Conservation (phyloP, 2,888 invertebrate genomes). For the Xylocampa areola region DNA sequence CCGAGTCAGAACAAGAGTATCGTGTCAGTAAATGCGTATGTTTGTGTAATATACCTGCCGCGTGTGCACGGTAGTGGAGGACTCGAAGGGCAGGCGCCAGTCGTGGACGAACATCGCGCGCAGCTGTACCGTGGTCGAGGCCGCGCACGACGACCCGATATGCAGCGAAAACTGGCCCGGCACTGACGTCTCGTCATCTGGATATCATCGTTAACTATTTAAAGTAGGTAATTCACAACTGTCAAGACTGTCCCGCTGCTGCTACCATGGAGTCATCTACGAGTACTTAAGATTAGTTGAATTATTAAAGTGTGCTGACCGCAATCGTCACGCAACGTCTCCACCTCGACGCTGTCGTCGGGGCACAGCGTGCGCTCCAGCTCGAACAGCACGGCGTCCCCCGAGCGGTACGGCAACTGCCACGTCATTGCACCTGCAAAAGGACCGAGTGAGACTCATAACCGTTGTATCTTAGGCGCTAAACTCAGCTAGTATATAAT, state of each 20-base stretch:
- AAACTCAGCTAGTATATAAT: no score
- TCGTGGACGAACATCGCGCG: slow-evolving; percentile 65
- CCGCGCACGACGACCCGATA: slow-evolving; percentile 76
- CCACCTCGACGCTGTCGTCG: slow-evolving; percentile 61
- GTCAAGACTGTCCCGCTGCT: slow-evolving; percentile 67
- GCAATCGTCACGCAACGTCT: slow-evolving; percentile 60
- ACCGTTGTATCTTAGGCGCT: no score
- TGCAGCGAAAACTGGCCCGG: slow-evolving; percentile 76
- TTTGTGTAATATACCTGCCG: slow-evolving; percentile 63
- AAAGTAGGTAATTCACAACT: no score
- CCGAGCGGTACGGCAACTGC: slow-evolving; percentile 80
- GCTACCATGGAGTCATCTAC: slow-evolving; percentile 20
- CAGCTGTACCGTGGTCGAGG: slow-evolving; percentile 54
- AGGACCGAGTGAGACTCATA: not conserved
- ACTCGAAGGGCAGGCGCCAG: slow-evolving; percentile 67
- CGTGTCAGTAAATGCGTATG: no score
- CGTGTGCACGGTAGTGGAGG: slow-evolving; percentile 53
- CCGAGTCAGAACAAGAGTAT: no score
- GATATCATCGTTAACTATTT: no score
- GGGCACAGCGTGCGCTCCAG: slow-evolving; percentile 82
- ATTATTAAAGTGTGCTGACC: no score
- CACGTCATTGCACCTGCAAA: slow-evolving; percentile 81
- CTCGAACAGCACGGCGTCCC: slow-evolving; percentile 64
- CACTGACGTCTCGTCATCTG: slow-evolving; percentile 28
- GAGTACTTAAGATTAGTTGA: no score